Evolutionary conservation across 2,797 vertebrate species (phyloP).

Genomic region (Centropyge bicolor): DNA sequence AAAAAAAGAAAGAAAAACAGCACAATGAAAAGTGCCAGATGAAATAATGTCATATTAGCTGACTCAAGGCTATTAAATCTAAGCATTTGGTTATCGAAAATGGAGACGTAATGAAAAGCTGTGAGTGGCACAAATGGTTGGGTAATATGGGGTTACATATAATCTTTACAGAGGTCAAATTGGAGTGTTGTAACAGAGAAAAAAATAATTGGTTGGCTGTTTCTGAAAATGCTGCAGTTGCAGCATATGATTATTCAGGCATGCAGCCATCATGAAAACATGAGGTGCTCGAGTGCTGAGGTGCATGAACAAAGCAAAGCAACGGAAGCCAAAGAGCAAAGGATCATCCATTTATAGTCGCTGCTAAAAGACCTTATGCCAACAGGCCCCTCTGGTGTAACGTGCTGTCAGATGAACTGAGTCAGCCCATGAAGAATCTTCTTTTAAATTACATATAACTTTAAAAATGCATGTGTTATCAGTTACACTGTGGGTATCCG

Average conservation of each 20-base stretch:
- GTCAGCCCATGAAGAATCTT: background rate
- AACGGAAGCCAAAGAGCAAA: background rate
- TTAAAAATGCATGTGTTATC: no score
- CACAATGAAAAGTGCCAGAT: background rate
- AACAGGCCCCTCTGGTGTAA: background rate
- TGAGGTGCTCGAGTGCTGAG: background rate
- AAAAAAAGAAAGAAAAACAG: no score
- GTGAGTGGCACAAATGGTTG: background rate
- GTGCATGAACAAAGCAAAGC: background rate
- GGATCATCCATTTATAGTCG: background rate
- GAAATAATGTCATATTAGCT: background rate
- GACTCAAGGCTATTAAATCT: background rate
- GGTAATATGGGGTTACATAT: background rate
- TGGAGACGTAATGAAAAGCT: background rate
- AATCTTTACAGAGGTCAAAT: background rate
- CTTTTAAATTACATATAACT: background rate
- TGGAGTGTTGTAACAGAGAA: background rate
- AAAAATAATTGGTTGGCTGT: background rate
- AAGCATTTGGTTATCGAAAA: background rate
- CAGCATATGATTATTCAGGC: background rate
- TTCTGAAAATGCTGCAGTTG: background rate
- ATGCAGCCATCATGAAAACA: background rate
- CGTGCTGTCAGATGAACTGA: background rate
- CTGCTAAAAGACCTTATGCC: background rate
- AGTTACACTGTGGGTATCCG: no score